Percentiles rank a stretch among this genome's conserved stretches.
Conservation (phyloP, 2,797 vertebrate genomes). For the Loris lydekkerianus region DNA sequence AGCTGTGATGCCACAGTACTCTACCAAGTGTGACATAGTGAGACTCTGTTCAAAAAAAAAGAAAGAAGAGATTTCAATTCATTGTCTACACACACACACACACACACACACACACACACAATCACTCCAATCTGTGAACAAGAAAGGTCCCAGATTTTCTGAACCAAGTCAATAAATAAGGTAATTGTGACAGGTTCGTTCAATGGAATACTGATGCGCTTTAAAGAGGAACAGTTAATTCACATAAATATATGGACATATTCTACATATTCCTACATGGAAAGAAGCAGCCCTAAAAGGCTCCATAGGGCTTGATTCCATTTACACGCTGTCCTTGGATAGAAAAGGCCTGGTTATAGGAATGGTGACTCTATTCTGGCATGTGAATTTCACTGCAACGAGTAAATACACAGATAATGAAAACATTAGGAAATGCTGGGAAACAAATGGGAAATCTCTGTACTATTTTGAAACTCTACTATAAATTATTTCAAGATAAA, state of each 20-base stretch:
- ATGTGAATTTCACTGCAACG: not conserved
- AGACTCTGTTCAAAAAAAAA: no score
- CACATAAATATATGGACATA: not conserved
- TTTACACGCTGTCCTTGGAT: not conserved
- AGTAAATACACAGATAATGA: not conserved
- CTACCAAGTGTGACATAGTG: no score
- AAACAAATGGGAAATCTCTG: not conserved
- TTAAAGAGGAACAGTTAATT: not conserved
- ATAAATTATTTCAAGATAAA: not conserved
- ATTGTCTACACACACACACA: not conserved
- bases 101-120: not conserved
- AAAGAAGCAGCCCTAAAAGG: not conserved
- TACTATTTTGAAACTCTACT: not conserved
- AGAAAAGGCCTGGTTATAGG: not conserved
- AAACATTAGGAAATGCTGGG: not conserved
- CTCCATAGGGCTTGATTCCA: not conserved
- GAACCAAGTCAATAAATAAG: not conserved
- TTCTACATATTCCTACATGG: not conserved
- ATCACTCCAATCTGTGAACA: not conserved
- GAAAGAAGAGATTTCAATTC: no score
- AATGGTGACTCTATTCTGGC: not conserved
- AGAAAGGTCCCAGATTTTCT: not conserved
- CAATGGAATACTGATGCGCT: not conserved
- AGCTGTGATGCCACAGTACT: no score
- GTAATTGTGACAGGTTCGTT: not conserved